Percentiles rank a stretch among this genome's conserved stretches.
phyloP scores from a whole-genome alignment of 2,797 vertebrate species.

The Sebastes trivittatus region DNA sequence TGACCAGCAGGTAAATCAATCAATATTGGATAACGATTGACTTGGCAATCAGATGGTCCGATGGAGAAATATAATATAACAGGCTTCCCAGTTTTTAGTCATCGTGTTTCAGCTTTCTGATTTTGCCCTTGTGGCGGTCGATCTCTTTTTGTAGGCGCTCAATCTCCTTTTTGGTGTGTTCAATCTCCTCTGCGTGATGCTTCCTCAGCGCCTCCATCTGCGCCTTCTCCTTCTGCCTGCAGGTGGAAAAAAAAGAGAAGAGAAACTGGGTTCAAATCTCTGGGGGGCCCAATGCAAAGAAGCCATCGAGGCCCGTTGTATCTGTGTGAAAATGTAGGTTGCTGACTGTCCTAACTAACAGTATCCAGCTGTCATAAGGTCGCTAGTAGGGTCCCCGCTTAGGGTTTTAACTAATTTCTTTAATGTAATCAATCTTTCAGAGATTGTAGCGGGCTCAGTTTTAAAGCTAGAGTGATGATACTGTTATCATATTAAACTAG shows the following conservation, averaged over 20 bases:
- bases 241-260: conserved; percentile 5
- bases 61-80: background rate
- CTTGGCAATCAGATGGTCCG: background rate
- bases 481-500: too few relatives aligned
- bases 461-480: too few relatives aligned
- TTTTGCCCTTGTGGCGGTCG: conserved; percentile 89
- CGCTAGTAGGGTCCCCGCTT: too few relatives aligned
- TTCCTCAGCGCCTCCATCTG: conserved; percentile 85
- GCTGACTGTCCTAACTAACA: background rate
- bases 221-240: conserved; percentile 89
- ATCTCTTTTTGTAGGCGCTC: conserved; percentile 92
- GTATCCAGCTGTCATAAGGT: background rate
- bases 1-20: conserved; percentile 13
- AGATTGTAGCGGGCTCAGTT: too few relatives aligned
- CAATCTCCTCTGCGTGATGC: conserved; percentile 91
- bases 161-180: conserved; percentile 90
- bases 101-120: conserved; percentile 84
- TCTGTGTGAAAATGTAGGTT: background rate
- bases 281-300: too few relatives aligned
- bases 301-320: too few relatives aligned
- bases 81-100: conserved; percentile 72
- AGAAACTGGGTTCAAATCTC: background rate
- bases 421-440: too few relatives aligned
- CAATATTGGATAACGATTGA: conserved; percentile 11
- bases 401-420: background rate